Evolutionary conservation across 2,888 invertebrate genomes (phyloP).

Genomic region (Stenurella melanura): DNA sequence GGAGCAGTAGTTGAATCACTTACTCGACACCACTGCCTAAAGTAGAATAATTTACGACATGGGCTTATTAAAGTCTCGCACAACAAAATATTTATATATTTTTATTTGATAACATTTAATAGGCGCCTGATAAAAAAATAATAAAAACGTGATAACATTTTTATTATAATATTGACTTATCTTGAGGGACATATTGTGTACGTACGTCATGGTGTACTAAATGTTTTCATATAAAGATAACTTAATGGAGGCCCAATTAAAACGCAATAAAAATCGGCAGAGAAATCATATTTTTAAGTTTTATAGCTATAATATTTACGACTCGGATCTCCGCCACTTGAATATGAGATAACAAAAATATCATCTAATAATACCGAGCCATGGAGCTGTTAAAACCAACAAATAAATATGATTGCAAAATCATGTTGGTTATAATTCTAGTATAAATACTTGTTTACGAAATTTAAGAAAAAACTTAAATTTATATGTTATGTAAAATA

Average conservation of each 20-base stretch:
- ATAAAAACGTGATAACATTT: constrained; percentile 30
- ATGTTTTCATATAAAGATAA: constrained; percentile 13
- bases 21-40: not conserved
- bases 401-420: too few species aligned
- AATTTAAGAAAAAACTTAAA: too few species aligned
- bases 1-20: too few species aligned
- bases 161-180: constrained; percentile 34
- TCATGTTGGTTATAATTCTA: too few species aligned
- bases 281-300: not conserved
- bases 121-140: constrained; percentile 35
- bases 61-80: not conserved
- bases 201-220: not conserved
- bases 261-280: constrained; percentile 3
- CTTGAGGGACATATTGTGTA: constrained; percentile 23
- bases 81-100: constrained; percentile 27
- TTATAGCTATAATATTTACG: not conserved
- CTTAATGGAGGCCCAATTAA: constrained; percentile 3
- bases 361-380: too few species aligned
- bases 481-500: too few species aligned
- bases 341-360: not conserved
- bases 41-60: not conserved
- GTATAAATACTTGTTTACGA: too few species aligned
- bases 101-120: constrained; percentile 31
- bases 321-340: not conserved
- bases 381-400: too few species aligned